phyloP scores from a whole-genome alignment of 2,797 vertebrate genomes.

The Aplochiton taeniatus region DNA sequence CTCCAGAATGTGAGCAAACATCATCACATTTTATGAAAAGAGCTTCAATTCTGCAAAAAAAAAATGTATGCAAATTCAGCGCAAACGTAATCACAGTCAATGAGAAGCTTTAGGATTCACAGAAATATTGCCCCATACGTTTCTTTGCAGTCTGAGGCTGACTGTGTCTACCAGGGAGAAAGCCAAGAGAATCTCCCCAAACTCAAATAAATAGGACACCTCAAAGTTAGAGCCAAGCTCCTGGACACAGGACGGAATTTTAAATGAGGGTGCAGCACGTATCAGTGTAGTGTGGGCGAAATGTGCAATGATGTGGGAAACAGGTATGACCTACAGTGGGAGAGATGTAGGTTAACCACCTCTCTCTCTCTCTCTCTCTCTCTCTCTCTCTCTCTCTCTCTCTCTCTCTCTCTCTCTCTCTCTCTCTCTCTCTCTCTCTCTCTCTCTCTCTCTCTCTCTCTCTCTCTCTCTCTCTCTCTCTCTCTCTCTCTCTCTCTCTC shows the following conservation, averaged over 20 bases:
- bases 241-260: background rate
- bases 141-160: conserved; percentile 56
- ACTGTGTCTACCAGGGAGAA: conserved; percentile 36
- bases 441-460: conserved; percentile 34
- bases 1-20: conserved; percentile 65
- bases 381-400: conserved; percentile 43
- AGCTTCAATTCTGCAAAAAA: conserved; percentile 41
- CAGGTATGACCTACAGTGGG: conserved; percentile 63
- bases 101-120: conserved; percentile 57
- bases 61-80: conserved; percentile 54
- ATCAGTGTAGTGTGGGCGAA: conserved; percentile 48
- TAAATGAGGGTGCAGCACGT: conserved; percentile 2
- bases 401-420: conserved; percentile 33
- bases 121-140: conserved; percentile 58
- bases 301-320: conserved; percentile 50
- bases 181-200: conserved; percentile 38
- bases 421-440: conserved; percentile 24
- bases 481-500: conserved; percentile 45
- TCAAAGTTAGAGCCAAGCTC: conserved; percentile 38
- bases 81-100: conserved; percentile 63
- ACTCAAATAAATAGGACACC: conserved; percentile 35
- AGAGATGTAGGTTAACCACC: conserved; percentile 72
- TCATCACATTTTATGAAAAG: conserved; percentile 41
- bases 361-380: conserved; percentile 38
- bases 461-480: conserved; percentile 50